Evolutionary conservation across 2,113 vertebrate species (phyloP).

Genomic region (Cisticola juncidis): DNA sequence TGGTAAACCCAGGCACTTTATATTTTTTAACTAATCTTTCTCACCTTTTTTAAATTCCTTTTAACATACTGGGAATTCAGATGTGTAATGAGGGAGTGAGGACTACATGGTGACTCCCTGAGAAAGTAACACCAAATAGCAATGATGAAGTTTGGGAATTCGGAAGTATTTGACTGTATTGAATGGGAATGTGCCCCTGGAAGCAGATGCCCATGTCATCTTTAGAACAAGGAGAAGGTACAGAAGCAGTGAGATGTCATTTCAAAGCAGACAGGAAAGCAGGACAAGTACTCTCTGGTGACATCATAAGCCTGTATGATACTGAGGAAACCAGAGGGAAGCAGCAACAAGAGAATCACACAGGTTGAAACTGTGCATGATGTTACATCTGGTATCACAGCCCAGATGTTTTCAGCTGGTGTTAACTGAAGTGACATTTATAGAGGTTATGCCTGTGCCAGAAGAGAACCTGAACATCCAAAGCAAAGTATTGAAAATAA

Average conservation of each 20-base stretch:
- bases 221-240: not conserved
- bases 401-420: not conserved
- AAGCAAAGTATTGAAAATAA: not conserved
- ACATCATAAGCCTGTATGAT: not conserved
- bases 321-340: not conserved
- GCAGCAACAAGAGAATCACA: fast-evolving
- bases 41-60: not conserved
- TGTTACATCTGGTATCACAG: not conserved
- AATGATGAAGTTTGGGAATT: not conserved
- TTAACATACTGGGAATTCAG: not conserved
- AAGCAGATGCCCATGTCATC: not conserved
- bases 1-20: not conserved
- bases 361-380: not conserved
- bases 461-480: not conserved
- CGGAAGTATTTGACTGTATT: not conserved
- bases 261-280: not conserved
- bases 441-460: not conserved
- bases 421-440: not conserved
- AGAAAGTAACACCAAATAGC: not conserved
- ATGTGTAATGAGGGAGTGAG: not conserved
- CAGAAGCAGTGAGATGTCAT: not conserved
- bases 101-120: not conserved
- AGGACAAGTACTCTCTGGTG: not conserved
- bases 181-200: not conserved
- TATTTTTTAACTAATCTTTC: not conserved